Evolutionary conservation across 1,140 invertebrate species (phyloP), one percentile per base, ranked within the genome.

Genomic region (Drosophila insularis): DNA sequence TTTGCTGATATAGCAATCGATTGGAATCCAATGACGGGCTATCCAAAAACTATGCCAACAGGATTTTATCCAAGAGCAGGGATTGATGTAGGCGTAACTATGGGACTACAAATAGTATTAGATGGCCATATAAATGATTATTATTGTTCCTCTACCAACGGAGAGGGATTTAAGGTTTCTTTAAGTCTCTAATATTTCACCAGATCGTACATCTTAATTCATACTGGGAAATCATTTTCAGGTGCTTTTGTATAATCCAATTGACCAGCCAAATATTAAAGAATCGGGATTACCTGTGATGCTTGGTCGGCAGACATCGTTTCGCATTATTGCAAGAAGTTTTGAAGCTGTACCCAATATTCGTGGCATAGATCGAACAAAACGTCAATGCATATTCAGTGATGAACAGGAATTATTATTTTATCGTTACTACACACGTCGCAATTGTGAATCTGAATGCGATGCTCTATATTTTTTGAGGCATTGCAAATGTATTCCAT

Each of bases 111-210:
- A 19, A 81, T 97, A 13, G 92, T 95, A 1, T 86, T 96, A 5
- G 95, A 97, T 87, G 95, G 94, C 1, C 93, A 96, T 59, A 68
- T 95, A 0, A 92, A 94, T 11, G 94, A 96, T 76, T 97, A 97
- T 89, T 96, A 95, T 86, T 97, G 96, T 71, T 95, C 95, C 2
- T 95, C 95, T 0, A 96, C 95, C 1, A 94, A 94, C 75, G 96
- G 96, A 63, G 92, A 94, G 23, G 96, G 96, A n/a, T 97, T 97
- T 82, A 96, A 96, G 93, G 95, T 82, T 37, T n/a, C n/a, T n/a
- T n/a, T 8, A 31, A 13, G 11, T 1, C 1, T 35, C 1, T 10
- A 8, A 14, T 31, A 5, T 39, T 63, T 19, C 1, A n/a, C 8
- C 32, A 11, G 6, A n/a, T 7, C 14, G 0, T 10, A n/a, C 39